Evolutionary conservation across 92 coral and sea anemone genomes (phyloP).

Genomic region (Blastomussa wellsi): DNA sequence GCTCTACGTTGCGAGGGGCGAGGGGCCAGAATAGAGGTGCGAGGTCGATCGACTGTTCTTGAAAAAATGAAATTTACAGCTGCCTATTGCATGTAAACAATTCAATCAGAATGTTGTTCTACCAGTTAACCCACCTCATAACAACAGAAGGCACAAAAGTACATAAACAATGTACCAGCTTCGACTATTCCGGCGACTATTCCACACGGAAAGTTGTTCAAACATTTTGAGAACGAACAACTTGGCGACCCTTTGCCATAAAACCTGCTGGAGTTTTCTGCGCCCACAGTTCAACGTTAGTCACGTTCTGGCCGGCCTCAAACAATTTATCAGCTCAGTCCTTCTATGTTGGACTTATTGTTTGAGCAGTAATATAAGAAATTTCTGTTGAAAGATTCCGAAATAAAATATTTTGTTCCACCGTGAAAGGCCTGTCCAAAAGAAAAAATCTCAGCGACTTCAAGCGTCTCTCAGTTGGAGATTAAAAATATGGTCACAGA

Average conservation of each 20-base stretch:
- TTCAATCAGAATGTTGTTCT: not conserved
- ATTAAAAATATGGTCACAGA: not conserved
- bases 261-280: not conserved
- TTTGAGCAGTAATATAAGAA: no score
- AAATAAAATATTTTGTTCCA: not conserved
- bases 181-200: not conserved
- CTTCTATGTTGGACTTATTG: no score
- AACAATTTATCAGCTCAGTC: no score
- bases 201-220: no score
- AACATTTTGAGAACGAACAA: no score
- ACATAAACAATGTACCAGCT: not conserved
- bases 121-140: not conserved
- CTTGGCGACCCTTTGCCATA: not conserved
- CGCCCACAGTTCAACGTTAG: conserved; percentile 21
- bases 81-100: not conserved
- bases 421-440: not conserved
- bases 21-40: no score
- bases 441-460: not conserved
- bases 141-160: not conserved
- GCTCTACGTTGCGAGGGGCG: no score
- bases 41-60: not conserved
- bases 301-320: no score
- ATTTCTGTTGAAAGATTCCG: not conserved
- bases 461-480: conserved; percentile 6
- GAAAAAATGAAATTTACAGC: not conserved